Evolutionary conservation across 2,113 vertebrate genomes (phyloP), one percentile per base, ranked within the genome.

Genomic region (Taurulus bubalis): DNA sequence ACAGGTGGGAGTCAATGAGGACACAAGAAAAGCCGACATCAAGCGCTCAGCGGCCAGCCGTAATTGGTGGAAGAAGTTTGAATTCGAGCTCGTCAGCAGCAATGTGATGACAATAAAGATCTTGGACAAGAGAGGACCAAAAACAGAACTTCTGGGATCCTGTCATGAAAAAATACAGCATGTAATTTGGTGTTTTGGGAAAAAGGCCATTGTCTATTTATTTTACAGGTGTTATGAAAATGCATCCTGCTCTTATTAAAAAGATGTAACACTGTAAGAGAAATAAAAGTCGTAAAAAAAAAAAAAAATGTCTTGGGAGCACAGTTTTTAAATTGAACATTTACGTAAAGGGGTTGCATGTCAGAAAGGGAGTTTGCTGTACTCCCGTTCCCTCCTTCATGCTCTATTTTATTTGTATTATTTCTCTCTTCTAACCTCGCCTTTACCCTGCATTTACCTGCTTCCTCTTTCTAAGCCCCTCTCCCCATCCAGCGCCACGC

Each of bases 401-500:
- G 2, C 20, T 5, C 3, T 59, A 26, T 62, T 64, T 66, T 51
- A 69, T 51, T 58, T 26, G 47, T 16, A 11, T 64, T 26, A 49
- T 67, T 63, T n/a, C 65, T 83, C 26, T 63, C 28, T 75, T 79
- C 75, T 63, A 55, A 81, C 55, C 55, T 73, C 80, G 66, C 77
- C 42, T 84, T 82, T 71, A 84, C 68, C 77, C 65, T 70, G 64
- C n/a, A n/a, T n/a, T n/a, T n/a, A n/a, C n/a, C 76, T 67, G 65
- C 34, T n/a, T n/a, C n/a, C n/a, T n/a, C n/a, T n/a, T n/a, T n/a
- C n/a, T n/a, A n/a, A n/a, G n/a, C n/a, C n/a, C n/a, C n/a, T n/a
- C n/a, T n/a, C n/a, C n/a, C n/a, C n/a, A n/a, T 4, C 34, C 36
- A 79, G 84, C 89, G 77, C 80, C 83, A 85, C 80, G 62, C 90